A percentile compares a stretch with the other conserved stretches of the same genome.
Evolutionary conservation across 1,140 invertebrate species (phyloP).

Genomic region (Augochlora pura): DNA sequence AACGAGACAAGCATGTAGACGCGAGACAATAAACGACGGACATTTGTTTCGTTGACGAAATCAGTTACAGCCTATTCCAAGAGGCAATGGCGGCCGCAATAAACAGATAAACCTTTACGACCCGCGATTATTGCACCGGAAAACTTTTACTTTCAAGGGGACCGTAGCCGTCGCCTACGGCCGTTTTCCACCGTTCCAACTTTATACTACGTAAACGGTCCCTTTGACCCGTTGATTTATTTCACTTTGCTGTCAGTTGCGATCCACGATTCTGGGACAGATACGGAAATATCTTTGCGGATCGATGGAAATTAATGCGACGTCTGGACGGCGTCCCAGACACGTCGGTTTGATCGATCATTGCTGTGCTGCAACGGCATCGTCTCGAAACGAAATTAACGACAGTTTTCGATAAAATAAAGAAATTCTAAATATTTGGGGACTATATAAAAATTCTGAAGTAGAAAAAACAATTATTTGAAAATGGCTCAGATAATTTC

Average conservation of each 20-base stretch:
- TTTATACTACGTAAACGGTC: constrained; percentile 8
- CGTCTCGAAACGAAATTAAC: no score
- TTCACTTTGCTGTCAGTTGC: neutral
- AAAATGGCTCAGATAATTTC: no score
- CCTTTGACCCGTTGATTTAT: constrained; percentile 45
- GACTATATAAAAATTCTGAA: no score
- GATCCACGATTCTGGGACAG: neutral
- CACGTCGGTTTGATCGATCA: neutral
- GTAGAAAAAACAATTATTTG: no score
- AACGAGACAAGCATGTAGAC: neutral
- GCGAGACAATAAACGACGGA: constrained; percentile 9
- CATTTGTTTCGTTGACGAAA: constrained; percentile 65
- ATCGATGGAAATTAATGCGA: neutral
- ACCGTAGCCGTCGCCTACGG: neutral
- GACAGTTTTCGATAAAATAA: no score
- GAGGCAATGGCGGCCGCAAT: constrained; percentile 66
- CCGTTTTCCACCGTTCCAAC: neutral
- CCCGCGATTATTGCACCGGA: constrained; percentile 66
- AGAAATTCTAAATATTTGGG: no score
- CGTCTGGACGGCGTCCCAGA: neutral
- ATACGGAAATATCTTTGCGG: neutral
- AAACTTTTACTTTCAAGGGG: constrained; percentile 69
- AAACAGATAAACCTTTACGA: constrained; percentile 74
- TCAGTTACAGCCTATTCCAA: constrained; percentile 62
- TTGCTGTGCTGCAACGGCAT: no score